phyloP scores from a whole-genome alignment of 1,140 invertebrate genomes.

The Drosophila burlai region DNA sequence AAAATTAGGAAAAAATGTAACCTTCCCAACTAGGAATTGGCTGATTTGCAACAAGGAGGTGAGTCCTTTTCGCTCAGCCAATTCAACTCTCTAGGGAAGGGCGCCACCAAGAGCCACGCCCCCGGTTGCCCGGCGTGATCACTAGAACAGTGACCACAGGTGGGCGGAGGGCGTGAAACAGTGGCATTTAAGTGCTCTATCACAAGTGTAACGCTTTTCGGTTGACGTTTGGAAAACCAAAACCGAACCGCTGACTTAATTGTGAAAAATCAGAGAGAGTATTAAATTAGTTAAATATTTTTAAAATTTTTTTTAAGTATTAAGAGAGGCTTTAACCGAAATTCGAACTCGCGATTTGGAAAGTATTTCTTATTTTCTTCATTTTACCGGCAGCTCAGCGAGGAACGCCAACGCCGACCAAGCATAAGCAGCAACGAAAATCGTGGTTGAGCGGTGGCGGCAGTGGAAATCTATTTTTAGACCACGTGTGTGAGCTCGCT shows the following conservation, averaged over 20 bases:
- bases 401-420: slow-evolving; percentile 44
- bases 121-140: slow-evolving; percentile 59
- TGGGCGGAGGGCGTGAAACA: slow-evolving; percentile 66
- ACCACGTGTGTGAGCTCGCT: slow-evolving; percentile 9
- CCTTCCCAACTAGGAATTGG: slow-evolving; percentile 81
- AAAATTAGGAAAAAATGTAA: slow-evolving; percentile 54
- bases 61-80: slow-evolving; percentile 25
- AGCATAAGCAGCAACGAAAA: slow-evolving; percentile 30
- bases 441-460: slow-evolving; percentile 30
- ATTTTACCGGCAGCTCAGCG: slow-evolving; percentile 38
- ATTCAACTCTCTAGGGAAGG: slow-evolving; percentile 84
- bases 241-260: slow-evolving; percentile 83
- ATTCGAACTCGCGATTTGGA: slow-evolving; percentile 47
- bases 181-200: slow-evolving; percentile 71
- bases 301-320: not conserved
- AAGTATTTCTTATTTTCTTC: not conserved
- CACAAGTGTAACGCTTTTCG: slow-evolving; percentile 84
- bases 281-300: not conserved
- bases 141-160: slow-evolving; percentile 81
- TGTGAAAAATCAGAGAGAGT: slow-evolving; percentile 53
- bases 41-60: slow-evolving; percentile 6
- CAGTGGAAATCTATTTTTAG: slow-evolving; percentile 58
- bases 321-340: not conserved
- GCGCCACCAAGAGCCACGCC: slow-evolving; percentile 56
- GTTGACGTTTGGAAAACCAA: slow-evolving; percentile 50